Conservation (phyloP, 2,797 vertebrate genomes). For the Simalia tracyae region DNA sequence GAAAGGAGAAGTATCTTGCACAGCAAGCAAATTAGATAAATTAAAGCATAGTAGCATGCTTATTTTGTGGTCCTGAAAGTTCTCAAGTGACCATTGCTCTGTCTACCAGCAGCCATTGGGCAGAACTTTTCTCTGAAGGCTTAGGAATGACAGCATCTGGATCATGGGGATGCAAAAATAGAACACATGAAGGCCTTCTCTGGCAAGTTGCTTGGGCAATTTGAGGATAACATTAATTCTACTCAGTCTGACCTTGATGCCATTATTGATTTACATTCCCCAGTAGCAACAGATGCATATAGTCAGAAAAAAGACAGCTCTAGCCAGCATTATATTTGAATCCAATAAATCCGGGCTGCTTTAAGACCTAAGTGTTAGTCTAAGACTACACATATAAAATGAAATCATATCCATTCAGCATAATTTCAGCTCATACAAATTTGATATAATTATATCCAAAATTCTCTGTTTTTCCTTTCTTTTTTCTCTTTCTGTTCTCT, state of each 20-base stretch:
- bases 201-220: too few relatives aligned
- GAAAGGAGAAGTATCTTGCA: background rate
- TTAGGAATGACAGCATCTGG: background rate
- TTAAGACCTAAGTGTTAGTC: background rate
- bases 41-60: background rate
- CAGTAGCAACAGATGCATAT: background rate
- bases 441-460: background rate
- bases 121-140: background rate
- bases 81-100: background rate
- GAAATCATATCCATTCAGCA: background rate
- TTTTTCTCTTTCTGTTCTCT: background rate
- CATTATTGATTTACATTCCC: background rate
- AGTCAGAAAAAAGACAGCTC: background rate
- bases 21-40: background rate
- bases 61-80: background rate
- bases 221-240: background rate
- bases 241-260: background rate
- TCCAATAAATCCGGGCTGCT: background rate
- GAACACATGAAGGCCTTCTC: background rate
- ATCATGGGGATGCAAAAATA: background rate
- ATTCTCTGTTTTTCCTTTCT: background rate
- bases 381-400: background rate
- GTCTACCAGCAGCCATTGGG: background rate
- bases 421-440: background rate
- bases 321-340: background rate